Conservation (phyloP, 1,140 invertebrate genomes). For the Colletes latitarsis region DNA sequence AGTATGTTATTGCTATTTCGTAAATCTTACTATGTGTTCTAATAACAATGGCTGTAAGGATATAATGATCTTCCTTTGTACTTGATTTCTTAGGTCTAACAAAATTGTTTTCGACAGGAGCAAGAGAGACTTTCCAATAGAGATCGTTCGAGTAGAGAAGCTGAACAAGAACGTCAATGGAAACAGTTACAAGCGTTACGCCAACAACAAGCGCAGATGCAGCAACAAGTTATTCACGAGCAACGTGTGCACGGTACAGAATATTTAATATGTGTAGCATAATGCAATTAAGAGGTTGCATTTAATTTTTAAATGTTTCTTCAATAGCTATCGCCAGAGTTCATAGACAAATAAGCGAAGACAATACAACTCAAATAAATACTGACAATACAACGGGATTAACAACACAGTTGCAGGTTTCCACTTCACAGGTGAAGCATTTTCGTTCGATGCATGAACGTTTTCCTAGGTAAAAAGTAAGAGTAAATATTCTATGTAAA, state of each 20-base stretch:
- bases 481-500: constrained; percentile 18
- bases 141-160: constrained; percentile 86
- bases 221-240: constrained; percentile 90
- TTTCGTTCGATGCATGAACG: too few relatives aligned
- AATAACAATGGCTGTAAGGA: constrained; percentile 35
- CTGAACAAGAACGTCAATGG: constrained; percentile 93
- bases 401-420: constrained; percentile 83
- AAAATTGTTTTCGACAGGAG: constrained; percentile 81
- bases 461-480: too few relatives aligned
- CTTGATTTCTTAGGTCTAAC: constrained; percentile 28
- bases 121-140: constrained; percentile 86
- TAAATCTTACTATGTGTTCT: constrained; percentile 14
- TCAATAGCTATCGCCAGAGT: constrained; percentile 82
- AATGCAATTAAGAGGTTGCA: background rate
- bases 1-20: background rate
- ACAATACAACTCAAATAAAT: constrained; percentile 74
- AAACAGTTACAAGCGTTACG: constrained; percentile 91
- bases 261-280: background rate
- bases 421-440: constrained; percentile 78
- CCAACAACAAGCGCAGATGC: constrained; percentile 90
- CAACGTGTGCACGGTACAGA: constrained; percentile 86
- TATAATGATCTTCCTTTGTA: constrained; percentile 64
- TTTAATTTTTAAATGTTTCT: constrained; percentile 22
- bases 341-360: constrained; percentile 82
- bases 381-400: constrained; percentile 76